Base-by-base conservation (phyloP, 2,888 invertebrate genomes). In the Stenurella melanura region DNA sequence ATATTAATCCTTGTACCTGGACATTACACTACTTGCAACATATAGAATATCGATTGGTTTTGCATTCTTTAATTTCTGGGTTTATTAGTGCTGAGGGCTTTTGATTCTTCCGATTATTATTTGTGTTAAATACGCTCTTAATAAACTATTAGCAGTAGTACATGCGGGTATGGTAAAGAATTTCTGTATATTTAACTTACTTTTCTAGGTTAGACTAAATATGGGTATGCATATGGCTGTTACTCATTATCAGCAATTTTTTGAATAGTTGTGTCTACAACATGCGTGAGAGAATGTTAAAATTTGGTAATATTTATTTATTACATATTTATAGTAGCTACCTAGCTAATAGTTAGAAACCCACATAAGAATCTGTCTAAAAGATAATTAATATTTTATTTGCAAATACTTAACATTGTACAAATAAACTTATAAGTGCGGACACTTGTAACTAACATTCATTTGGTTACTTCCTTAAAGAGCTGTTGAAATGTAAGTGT, bases 401-500 rank as follows among this genome's bases (percentile, higher is more conserved):
- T 61, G 72, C 72, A 72, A 72, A 63, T 63, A 72, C 50, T 63
- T 17, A 21, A 61, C 61, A n/a, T 11, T 72, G 54, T 15, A 72
- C 54, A 72, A 72, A 72, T 54, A 72, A 42, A 70, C 60, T 19
- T 57, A 10, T 21, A 60, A 72, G 72, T 72, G 54, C 30, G 54
- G 72, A 72, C 72, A 72, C 63, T 63, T 63, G 70, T 70, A 60
- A 38, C 21, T 21, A 38, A 57, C 69, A 70, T 70, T 70, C 69
- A 70, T 58, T 57, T 19, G 4, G 38, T 70, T 70, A 70, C 50
- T 70, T 70, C 50, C 70, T 70, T 60, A 21, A 67, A 42, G 60
- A 60, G 60, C 7, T 42, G 60, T 70, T 58, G 72, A 72, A 72
- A 72, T 34, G 63, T n/a, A 54, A 63, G 61, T 63, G 70, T 70